Evolutionary conservation across 2,888 invertebrate species (phyloP).

Genomic region (Pteria penguin): DNA sequence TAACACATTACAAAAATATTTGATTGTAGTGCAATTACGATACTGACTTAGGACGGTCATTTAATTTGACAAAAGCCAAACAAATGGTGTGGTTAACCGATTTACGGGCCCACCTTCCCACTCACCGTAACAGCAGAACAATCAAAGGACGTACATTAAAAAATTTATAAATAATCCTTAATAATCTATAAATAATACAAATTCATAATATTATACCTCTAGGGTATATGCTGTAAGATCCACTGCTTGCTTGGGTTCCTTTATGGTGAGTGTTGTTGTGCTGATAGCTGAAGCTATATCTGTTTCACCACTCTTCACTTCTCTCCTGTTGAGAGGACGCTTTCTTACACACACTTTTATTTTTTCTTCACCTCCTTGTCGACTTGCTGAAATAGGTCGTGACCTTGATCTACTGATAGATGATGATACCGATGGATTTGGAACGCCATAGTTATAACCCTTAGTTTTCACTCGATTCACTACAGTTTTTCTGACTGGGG

Average conservation of each 20-base stretch:
- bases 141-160: too few species aligned
- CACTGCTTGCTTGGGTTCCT: slow-evolving; percentile 76
- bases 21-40: too few species aligned
- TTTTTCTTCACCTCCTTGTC: slow-evolving; percentile 58
- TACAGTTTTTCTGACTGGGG: slow-evolving; percentile 52
- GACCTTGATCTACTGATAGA: slow-evolving; percentile 40
- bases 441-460: slow-evolving; percentile 79
- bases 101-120: too few species aligned
- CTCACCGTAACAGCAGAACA: too few species aligned
- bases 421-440: slow-evolving; percentile 40
- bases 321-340: slow-evolving; percentile 72
- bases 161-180: too few species aligned
- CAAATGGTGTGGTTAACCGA: too few species aligned
- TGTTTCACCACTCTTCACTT: slow-evolving; percentile 67
- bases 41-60: too few species aligned
- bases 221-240: slow-evolving; percentile 77
- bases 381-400: slow-evolving; percentile 38
- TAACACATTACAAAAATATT: too few species aligned
- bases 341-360: slow-evolving; percentile 78
- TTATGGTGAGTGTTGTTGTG: slow-evolving; percentile 69
- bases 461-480: slow-evolving; percentile 67
- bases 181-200: too few species aligned
- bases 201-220: too few species aligned
- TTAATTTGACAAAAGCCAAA: too few species aligned
- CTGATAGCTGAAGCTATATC: slow-evolving; percentile 71